Percentiles rank a stretch among this genome's conserved stretches.
Evolutionary conservation across 2,113 vertebrate genomes (phyloP).

Genomic region (Amia ocellicauda): DNA sequence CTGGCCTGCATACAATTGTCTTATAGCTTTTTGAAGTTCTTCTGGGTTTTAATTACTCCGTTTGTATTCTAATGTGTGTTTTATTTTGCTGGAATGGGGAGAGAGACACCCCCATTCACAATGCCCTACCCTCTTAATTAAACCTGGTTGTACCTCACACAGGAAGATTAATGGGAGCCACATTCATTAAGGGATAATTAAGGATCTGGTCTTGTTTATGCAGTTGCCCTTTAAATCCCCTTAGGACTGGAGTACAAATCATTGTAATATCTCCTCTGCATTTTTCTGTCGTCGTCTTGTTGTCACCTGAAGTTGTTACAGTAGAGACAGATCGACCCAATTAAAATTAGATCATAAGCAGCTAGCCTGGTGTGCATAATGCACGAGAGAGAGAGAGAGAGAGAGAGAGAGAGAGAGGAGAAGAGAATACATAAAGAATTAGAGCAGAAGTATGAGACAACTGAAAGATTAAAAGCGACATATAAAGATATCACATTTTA

Average conservation of each 20-base stretch:
- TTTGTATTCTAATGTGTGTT: constrained; percentile 37
- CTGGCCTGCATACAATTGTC: constrained; percentile 2
- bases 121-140: constrained; percentile 36
- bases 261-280: neutral
- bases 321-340: neutral
- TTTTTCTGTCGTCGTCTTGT: neutral
- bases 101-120: constrained; percentile 23
- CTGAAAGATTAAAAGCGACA: neutral
- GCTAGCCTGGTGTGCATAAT: neutral
- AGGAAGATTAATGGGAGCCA: constrained; percentile 23
- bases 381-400: neutral
- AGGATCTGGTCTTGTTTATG: constrained; percentile 24
- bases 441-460: no score
- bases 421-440: no score
- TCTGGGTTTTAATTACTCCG: constrained; percentile 32
- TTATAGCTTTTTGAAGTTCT: constrained; percentile 11
- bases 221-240: constrained; percentile 18
- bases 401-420: no score
- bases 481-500: neutral
- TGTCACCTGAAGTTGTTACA: neutral
- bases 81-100: constrained; percentile 10
- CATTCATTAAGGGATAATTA: constrained; percentile 29
- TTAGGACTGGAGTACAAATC: neutral
- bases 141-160: constrained; percentile 34
- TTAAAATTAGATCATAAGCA: neutral